Evolutionary conservation across 2,113 vertebrate genomes (phyloP), one percentile per base, ranked within the genome.

Genomic region (Rhea americana): DNA sequence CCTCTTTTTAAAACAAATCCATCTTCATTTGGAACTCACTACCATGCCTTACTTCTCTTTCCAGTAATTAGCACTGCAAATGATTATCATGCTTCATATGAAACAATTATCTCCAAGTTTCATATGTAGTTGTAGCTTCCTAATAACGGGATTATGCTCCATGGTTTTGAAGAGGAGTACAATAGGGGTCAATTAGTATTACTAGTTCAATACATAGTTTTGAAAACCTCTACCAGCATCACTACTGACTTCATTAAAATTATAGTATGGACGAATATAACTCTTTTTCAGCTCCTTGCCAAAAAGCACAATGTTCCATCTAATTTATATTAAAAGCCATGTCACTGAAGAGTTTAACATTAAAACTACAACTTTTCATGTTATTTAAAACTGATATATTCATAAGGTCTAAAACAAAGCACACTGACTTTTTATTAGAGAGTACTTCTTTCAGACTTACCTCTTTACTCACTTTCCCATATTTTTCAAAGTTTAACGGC

Each of bases 401-500:
- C 35, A 30, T 9, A 67, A 9, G 80, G 21, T 18, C 59, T 79
- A 82, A 68, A 86, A 66, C 13, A 9, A 91, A 79, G 28, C 45
- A 81, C 7, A 28, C 1, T 20, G 8, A 50, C 13, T 65, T 83
- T 30, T 25, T 7, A 4, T 79, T 70, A 89, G 53, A 86, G 4
- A 58, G 15, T 6, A 30, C 32, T 35, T 14, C 21, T 30, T 41
- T 28, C 48, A 56, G 74, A 94, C 98, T 98, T 97, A 99, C 99
- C 98, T 99, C 98, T 88, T 97, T 94, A 95, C 99, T 99, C 93
- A 99, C 98, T 95, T 98, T 97, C 97, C 93, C 70, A 4, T 99
- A 99, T 95, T 99, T 99, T 94, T 98, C 97, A 95, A 99, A 99
- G 95, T 99, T 99, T 62, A 94, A 89, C 47, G 98, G 98, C 75